Base-by-base conservation (phyloP, 1,140 invertebrate genomes). In the Lordiphosa mommai region DNA sequence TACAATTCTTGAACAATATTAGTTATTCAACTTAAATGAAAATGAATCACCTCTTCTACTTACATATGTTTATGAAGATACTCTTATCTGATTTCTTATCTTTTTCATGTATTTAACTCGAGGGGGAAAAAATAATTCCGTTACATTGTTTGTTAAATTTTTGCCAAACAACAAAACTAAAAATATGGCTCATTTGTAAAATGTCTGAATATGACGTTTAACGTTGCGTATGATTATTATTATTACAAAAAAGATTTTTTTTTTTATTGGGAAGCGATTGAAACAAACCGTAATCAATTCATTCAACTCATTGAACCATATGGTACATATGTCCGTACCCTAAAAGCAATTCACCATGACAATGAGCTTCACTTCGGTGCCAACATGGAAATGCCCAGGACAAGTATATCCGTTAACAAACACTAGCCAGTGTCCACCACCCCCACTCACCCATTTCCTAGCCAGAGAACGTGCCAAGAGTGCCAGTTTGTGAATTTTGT, bases 211-310 rank as follows among this genome's bases (percentile, higher is more conserved):
- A 47, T 66, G 52, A 10, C 27, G 52, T 34, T 10, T 69, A 79
- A 40, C 59, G 46, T 48, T 41, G 70, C 57, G 57, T 59, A 64
- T 82, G 66, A 61, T 63, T 82, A 60, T 77, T 68, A 58, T 50
- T 57, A 57, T 58, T 44, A 57, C 40, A 60, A 59, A 36, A 41
- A 12, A 50, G n/a, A n/a, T n/a, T n/a, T n/a, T n/a, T 13, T 51
- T 32, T 49, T 58, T 13, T 23, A 10, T 32, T 49, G 16, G 23
- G 8, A 9, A 9, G 23, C 29, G 30, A 32, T 47, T 47, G 44
- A 13, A 38, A 44, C 9, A 43, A 56, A 50, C 1, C 10, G n/a
- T 27, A 27, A 23, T 23, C 20, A 23, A 61, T 29, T 30, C 44
- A 44, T 50, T 23, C 32, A n/a, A 40, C 8, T 63, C 61, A 57